Percentiles rank a stretch among this genome's conserved stretches.
Conservation (phyloP, 1,140 invertebrate genomes). For the Yoshiicerus persimilis region DNA sequence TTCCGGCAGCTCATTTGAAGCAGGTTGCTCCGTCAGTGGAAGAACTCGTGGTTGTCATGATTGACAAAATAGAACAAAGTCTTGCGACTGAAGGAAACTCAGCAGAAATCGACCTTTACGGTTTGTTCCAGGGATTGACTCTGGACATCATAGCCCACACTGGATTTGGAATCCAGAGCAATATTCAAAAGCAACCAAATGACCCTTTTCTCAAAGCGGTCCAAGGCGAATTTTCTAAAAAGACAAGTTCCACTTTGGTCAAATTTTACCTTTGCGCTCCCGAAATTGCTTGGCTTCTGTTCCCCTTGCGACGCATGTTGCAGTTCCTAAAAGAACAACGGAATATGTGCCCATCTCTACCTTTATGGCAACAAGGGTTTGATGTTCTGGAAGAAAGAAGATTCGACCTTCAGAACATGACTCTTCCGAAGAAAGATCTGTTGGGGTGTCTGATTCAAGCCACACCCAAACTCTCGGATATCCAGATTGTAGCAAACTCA, state of each 20-base stretch:
- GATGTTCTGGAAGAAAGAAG: neutral
- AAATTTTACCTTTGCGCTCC: conserved; percentile 34
- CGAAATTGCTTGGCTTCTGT: conserved; percentile 20
- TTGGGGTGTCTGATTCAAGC: neutral
- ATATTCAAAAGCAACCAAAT: conserved; percentile 27
- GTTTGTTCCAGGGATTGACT: neutral
- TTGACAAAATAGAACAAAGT: neutral
- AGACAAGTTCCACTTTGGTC: neutral
- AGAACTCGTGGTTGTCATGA: neutral
- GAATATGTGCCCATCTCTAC: neutral
- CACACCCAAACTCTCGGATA: neutral
- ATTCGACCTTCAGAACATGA: no score
- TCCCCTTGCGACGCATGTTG: neutral
- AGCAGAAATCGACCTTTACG: conserved; percentile 28
- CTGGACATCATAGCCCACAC: conserved; percentile 40
- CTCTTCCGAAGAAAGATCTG: neutral
- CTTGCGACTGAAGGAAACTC: neutral
- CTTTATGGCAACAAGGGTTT: conserved; percentile 12
- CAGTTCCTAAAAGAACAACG: neutral
- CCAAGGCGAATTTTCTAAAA: conserved; percentile 37
- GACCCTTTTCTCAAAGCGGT: conserved; percentile 28
- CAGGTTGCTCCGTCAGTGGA: neutral
- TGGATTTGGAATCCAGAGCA: conserved; percentile 33
- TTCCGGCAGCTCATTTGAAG: neutral
- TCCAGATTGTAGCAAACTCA: conserved; percentile 36